Percentiles rank a stretch among this genome's conserved stretches.
Evolutionary conservation across 2,113 vertebrate genomes (phyloP).

Genomic region (Phalacrocorax carbo): DNA sequence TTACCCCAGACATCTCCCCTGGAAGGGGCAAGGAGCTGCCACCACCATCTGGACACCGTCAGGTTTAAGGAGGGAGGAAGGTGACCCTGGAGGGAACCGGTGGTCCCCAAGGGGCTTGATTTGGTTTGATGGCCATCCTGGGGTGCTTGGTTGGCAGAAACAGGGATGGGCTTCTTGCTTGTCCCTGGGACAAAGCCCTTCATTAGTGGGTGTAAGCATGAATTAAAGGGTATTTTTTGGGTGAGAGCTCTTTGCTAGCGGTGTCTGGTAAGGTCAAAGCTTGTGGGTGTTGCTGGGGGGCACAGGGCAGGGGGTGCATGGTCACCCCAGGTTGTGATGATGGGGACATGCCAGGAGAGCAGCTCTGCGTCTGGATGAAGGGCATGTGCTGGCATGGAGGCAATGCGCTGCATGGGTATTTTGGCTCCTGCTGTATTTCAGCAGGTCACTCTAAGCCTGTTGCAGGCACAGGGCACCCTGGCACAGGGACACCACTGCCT

Average conservation of each 20-base stretch:
- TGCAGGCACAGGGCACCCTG: background rate
- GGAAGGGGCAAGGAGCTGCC: background rate
- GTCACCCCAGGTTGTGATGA: background rate
- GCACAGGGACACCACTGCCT: background rate
- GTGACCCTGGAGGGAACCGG: background rate
- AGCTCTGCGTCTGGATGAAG: background rate
- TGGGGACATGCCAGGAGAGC: background rate
- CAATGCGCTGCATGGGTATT: background rate
- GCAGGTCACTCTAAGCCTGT: background rate
- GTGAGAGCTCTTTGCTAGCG: background rate
- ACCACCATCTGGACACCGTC: background rate
- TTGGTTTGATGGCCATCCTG: background rate
- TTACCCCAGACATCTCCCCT: background rate
- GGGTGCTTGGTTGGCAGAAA: background rate
- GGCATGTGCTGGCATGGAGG: rapidly evolving
- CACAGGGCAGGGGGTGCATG: background rate
- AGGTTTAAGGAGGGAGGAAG: background rate
- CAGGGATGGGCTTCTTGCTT: background rate
- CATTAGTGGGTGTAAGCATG: background rate
- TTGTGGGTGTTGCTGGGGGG: background rate
- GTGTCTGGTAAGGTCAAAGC: background rate
- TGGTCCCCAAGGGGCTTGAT: background rate
- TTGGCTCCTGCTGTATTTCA: background rate
- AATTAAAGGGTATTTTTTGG: rapidly evolving
- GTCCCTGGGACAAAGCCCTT: background rate